phyloP scores from a whole-genome alignment of 2,797 vertebrate species.

The Ficedula albicollis region DNA sequence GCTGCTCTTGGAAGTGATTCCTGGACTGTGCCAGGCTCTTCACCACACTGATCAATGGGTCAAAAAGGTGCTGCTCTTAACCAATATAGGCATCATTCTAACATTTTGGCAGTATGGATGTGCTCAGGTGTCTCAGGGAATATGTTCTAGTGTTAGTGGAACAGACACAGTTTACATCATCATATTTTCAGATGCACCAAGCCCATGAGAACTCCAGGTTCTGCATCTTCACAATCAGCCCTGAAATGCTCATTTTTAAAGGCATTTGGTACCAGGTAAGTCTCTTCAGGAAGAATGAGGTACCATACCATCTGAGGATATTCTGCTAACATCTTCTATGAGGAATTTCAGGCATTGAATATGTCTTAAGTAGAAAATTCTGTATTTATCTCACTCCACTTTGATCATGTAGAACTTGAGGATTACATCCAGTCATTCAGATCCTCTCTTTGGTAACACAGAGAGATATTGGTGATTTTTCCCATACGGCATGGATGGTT shows the following conservation, averaged over 20 bases:
- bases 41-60: not conserved
- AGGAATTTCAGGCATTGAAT: not conserved
- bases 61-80: not conserved
- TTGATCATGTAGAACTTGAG: not conserved
- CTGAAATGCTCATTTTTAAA: accelerated
- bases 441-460: not conserved
- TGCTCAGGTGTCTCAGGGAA: accelerated
- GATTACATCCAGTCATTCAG: not conserved
- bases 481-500: accelerated
- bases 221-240: accelerated
- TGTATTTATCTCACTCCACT: not conserved
- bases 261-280: not conserved
- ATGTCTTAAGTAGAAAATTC: not conserved
- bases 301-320: not conserved
- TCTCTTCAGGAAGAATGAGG: not conserved
- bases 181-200: not conserved
- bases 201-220: not conserved
- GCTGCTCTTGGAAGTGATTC: not conserved
- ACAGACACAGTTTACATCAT: not conserved
- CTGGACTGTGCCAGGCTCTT: not conserved
- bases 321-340: not conserved
- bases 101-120: not conserved
- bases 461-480: not conserved
- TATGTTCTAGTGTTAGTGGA: not conserved
- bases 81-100: not conserved